Conservation (phyloP, 1,140 invertebrate species). For the Diachasma alloeum region DNA sequence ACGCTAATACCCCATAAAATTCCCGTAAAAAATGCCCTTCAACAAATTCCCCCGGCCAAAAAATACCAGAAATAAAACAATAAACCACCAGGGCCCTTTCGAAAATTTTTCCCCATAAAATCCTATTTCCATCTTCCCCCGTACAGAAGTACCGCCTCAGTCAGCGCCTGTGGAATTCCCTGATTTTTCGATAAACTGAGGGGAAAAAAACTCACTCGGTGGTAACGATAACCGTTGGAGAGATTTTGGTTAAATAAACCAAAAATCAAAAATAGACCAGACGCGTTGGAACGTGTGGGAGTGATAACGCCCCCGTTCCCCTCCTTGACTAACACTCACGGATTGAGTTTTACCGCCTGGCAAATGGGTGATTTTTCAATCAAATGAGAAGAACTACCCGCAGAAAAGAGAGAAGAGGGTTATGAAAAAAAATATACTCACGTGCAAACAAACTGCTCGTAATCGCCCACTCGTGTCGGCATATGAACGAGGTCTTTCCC, state of each 20-base stretch:
- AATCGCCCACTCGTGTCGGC: constrained; percentile 8
- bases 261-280: neutral
- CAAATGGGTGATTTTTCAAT: neutral
- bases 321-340: neutral
- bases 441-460: constrained; percentile 4
- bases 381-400: neutral
- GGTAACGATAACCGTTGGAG: neutral
- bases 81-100: neutral
- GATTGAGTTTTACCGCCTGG: neutral
- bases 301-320: neutral
- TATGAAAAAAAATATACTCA: neutral
- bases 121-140: neutral
- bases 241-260: neutral
- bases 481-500: constrained; percentile 1
- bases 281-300: neutral
- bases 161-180: neutral
- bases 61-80: no score
- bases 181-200: neutral
- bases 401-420: neutral
- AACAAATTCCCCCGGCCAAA: no score
- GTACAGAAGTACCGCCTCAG: neutral
- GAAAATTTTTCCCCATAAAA: neutral
- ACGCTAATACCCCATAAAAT: no score
- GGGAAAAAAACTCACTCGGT: neutral
- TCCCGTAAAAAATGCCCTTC: no score